phyloP scores from a whole-genome alignment of 2,888 invertebrate species.

The Platerodrilus igneus region DNA sequence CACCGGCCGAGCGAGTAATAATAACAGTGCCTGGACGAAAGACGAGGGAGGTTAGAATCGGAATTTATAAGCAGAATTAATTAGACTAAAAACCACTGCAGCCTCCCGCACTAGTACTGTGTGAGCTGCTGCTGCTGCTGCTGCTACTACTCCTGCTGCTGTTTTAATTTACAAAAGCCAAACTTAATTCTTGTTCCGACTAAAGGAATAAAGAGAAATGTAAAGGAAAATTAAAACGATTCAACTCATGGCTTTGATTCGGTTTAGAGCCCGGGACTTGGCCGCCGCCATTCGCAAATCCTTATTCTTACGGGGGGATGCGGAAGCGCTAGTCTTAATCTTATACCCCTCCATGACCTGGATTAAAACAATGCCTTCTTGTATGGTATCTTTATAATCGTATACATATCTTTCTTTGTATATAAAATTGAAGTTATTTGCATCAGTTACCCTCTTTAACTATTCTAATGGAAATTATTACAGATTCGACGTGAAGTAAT shows the following conservation, averaged over 20 bases:
- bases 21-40: conserved; percentile 37
- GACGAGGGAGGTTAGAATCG: conserved; percentile 43
- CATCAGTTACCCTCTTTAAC: no score
- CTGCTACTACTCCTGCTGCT: no score
- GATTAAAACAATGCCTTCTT: conserved; percentile 24
- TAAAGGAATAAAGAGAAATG: conserved; percentile 53
- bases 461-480: no score
- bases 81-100: conserved; percentile 53
- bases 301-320: conserved; percentile 37
- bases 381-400: no score
- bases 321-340: conserved; percentile 26
- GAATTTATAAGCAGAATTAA: conserved; percentile 55
- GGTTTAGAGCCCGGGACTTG: conserved; percentile 43
- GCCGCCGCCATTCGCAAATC: conserved; percentile 37
- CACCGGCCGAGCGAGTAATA: conserved; percentile 49
- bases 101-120: conserved; percentile 39
- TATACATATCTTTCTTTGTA: no score
- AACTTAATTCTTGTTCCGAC: conserved; percentile 54
- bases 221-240: conserved; percentile 54
- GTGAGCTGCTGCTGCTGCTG: conserved; percentile 39
- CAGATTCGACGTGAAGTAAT: no score
- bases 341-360: conserved; percentile 26
- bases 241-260: conserved; percentile 50
- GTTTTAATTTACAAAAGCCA: conserved; percentile 55
- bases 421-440: no score